Conservation (phyloP, 1,140 invertebrate genomes). For the Trichogramma pretiosum region DNA sequence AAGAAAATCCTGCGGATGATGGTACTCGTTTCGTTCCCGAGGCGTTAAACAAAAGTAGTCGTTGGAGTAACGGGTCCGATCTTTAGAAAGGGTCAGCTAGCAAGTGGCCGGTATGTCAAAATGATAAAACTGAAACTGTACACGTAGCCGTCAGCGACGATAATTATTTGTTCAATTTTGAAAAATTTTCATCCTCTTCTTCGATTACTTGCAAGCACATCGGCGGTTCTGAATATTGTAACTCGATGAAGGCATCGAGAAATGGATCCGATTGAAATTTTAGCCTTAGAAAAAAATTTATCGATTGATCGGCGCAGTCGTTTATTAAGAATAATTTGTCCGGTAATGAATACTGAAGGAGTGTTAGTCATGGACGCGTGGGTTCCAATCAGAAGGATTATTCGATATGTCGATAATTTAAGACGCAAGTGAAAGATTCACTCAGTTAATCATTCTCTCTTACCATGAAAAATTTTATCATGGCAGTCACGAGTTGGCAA, state of each 20-base stretch:
- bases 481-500: background rate
- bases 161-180: background rate
- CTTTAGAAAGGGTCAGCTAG: background rate
- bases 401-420: background rate
- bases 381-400: background rate
- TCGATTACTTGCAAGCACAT: too few relatives aligned
- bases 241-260: background rate
- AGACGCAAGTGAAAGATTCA: background rate
- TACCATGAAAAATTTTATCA: background rate
- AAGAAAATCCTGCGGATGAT: background rate
- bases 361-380: background rate
- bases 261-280: background rate
- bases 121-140: too few relatives aligned
- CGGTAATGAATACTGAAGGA: background rate
- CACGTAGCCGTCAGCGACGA: background rate
- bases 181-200: background rate
- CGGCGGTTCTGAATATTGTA: background rate
- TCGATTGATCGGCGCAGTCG: too few relatives aligned
- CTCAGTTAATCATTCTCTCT: background rate
- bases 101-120: background rate
- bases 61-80: background rate
- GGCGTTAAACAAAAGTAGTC: background rate
- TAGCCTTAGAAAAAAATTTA: background rate
- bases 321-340: background rate
- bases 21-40: background rate